phyloP scores from a whole-genome alignment of 2,113 vertebrate genomes.

The Macrotus californicus region DNA sequence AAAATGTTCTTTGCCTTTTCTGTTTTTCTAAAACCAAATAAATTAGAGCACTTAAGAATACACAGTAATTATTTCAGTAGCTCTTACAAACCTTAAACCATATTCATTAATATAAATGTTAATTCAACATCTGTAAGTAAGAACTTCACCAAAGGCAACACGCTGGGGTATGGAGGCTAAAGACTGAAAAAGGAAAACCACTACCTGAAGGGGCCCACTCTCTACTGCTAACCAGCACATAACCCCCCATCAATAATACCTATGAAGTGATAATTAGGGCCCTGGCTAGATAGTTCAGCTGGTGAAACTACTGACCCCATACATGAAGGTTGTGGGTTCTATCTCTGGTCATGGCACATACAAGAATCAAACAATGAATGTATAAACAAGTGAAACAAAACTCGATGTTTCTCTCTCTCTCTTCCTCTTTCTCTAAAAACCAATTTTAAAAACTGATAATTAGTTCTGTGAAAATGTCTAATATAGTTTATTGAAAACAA shows the following conservation, averaged over 20 bases:
- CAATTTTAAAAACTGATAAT: neutral
- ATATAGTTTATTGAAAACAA: neutral
- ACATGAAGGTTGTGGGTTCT: too few species aligned
- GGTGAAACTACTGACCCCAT: too few species aligned
- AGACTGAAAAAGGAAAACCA: neutral
- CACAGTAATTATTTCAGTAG: neutral
- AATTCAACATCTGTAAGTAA: constrained; percentile 29
- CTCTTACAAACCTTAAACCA: neutral
- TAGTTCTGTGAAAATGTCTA: neutral
- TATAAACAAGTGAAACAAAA: too few species aligned
- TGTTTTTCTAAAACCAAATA: constrained; percentile 26
- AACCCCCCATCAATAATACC: neutral
- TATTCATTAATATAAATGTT: neutral
- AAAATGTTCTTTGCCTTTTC: neutral
- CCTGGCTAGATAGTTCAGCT: too few species aligned
- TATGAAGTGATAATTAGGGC: neutral
- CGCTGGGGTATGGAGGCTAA: neutral
- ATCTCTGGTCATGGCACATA: too few species aligned
- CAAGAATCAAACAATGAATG: too few species aligned
- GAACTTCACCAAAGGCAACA: neutral
- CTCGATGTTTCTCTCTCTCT: too few species aligned
- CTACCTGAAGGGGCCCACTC: neutral
- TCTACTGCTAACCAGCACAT: neutral
- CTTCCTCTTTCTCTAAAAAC: too few species aligned
- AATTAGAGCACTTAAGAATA: neutral